These are phyloP conservation scores for Buathra laborator DNA, from an alignment of 2,888 invertebrate genomes.

Conservation along the genomic window DNA sequence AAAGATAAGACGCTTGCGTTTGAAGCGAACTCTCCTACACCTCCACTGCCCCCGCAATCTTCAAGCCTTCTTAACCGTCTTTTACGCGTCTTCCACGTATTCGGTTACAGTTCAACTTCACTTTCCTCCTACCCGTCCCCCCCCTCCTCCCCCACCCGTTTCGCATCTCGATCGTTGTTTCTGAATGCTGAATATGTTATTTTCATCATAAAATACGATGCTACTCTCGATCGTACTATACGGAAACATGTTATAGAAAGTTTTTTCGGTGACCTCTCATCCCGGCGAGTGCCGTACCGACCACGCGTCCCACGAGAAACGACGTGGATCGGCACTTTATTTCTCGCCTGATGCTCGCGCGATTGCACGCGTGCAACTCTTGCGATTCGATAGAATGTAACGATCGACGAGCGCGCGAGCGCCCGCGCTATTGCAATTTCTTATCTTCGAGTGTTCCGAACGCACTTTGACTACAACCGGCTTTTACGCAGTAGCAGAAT, in stretches of 20 bases:
- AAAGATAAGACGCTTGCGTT: constrained; percentile 71
- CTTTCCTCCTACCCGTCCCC: background rate
- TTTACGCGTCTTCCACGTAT: background rate
- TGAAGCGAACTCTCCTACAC: background rate
- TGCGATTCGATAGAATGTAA: background rate
- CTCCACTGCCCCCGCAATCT: constrained; percentile 22
- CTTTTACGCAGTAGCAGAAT: constrained; percentile 2
- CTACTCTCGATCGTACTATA: background rate
- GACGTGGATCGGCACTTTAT: background rate
- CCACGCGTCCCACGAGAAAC: background rate
- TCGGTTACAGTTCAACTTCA: background rate
- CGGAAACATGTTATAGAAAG: background rate
- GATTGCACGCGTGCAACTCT: background rate
- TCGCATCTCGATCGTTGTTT: background rate
- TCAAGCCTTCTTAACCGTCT: background rate
- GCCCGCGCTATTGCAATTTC: background rate
- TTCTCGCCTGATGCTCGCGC: background rate
- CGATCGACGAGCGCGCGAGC: background rate
- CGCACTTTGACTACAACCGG: background rate
- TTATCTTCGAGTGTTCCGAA: background rate
- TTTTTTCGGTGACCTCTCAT: background rate
- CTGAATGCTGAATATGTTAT: background rate
- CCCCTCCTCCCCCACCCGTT: background rate
- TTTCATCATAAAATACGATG: background rate
- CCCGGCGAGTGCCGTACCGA: background rate